These are phyloP conservation scores for Trichogramma pretiosum DNA, from an alignment of 1,140 invertebrate genomes.

Conservation along the genomic window DNA sequence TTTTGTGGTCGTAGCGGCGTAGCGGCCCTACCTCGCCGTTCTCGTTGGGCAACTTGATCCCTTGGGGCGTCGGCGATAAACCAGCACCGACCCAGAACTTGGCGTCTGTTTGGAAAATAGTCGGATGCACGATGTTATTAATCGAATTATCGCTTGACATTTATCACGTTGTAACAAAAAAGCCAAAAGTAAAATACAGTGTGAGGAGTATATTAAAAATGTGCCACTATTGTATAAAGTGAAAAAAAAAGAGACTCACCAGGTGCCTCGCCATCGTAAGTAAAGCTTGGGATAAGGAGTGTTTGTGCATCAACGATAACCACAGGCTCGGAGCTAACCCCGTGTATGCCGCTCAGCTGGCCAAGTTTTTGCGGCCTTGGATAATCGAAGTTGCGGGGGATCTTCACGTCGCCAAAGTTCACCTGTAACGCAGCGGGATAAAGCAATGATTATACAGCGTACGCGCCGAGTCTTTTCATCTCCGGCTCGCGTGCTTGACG, in stretches of 20 bases:
- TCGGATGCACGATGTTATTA: conserved; percentile 3
- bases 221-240: too few species aligned
- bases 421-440: too few species aligned
- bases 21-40: conserved; percentile 76
- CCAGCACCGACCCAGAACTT: conserved; percentile 86
- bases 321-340: conserved; percentile 73
- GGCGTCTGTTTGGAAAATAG: conserved; percentile 55
- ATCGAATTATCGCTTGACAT: too few species aligned
- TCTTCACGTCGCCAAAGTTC: conserved; percentile 82
- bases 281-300: conserved; percentile 75
- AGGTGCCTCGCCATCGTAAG: conserved; percentile 82
- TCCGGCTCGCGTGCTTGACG: not conserved
- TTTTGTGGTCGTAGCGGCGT: conserved; percentile 70
- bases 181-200: too few species aligned
- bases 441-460: too few species aligned
- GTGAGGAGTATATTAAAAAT: too few species aligned
- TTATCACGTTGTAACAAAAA: too few species aligned
- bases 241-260: too few species aligned
- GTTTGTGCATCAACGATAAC: conserved; percentile 87
- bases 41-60: conserved; percentile 76
- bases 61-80: conserved; percentile 65
- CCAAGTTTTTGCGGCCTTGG: conserved; percentile 73
- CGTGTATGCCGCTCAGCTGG: conserved; percentile 68
- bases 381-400: conserved; percentile 68
- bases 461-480: too few species aligned